Evolutionary conservation across 2,113 vertebrate genomes (phyloP).

Genomic region (Glaucomys volans): DNA sequence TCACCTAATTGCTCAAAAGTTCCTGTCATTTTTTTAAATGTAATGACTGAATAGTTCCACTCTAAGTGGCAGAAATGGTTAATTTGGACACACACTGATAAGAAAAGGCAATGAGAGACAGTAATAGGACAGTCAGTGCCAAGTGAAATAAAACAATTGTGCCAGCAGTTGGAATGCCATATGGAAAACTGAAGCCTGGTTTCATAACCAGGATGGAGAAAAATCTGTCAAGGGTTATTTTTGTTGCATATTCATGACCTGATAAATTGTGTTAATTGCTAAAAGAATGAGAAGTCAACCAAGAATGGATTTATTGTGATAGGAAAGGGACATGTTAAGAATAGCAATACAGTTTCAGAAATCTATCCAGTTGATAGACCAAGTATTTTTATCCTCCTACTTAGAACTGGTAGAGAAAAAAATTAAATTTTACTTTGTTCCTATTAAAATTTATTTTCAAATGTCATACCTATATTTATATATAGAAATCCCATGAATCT

Average conservation of each 20-base stretch:
- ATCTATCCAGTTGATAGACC: background rate
- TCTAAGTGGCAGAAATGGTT: constrained; percentile 59
- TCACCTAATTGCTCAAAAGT: constrained; percentile 26
- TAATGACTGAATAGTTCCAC: constrained; percentile 51
- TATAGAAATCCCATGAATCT: constrained; percentile 13
- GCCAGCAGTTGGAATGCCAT: constrained; percentile 79
- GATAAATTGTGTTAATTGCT: constrained; percentile 84
- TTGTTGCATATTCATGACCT: constrained; percentile 83
- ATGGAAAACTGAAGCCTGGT: constrained; percentile 70
- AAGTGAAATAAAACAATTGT: constrained; percentile 70
- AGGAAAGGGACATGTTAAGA: constrained; percentile 52
- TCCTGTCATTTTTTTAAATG: constrained; percentile 43
- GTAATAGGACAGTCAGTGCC: constrained; percentile 37
- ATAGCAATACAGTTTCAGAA: constrained; percentile 53
- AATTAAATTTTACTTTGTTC: background rate
- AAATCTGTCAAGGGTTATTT: constrained; percentile 83
- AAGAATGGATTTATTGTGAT: constrained; percentile 72
- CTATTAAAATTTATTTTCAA: constrained; percentile 46
- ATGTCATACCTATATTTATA: background rate
- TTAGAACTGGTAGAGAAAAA: background rate
- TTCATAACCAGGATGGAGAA: constrained; percentile 76
- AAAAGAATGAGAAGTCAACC: constrained; percentile 78
- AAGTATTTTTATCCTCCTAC: background rate
- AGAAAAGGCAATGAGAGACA: constrained; percentile 63
- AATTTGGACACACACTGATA: constrained; percentile 71